Evolutionary conservation across 2,113 vertebrate genomes (phyloP).

Genomic region (Dipodomys stephensi): DNA sequence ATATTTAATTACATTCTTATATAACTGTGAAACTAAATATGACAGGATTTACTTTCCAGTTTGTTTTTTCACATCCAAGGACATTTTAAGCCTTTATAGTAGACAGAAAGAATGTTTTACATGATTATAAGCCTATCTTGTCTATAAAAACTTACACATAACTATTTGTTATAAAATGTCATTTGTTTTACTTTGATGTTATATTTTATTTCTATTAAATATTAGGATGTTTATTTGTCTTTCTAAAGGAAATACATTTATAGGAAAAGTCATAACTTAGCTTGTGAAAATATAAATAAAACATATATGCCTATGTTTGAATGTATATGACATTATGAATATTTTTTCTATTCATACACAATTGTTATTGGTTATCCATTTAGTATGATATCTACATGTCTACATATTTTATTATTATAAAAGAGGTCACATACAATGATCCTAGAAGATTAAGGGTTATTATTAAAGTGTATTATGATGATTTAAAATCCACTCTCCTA

Average conservation of each 20-base stretch:
- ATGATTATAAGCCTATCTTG: not conserved
- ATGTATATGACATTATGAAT: not conserved
- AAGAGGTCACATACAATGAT: not conserved
- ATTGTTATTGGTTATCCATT: not conserved
- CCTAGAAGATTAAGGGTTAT: not conserved
- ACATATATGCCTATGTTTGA: not conserved
- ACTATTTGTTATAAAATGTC: conserved; percentile 19
- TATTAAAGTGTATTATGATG: not conserved
- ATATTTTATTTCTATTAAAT: not conserved
- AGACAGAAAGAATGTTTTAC: conserved; percentile 11
- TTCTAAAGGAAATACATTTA: not conserved
- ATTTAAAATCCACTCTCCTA: not conserved
- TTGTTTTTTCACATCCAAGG: conserved; percentile 62
- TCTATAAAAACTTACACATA: conserved; percentile 64
- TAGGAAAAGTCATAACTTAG: not conserved
- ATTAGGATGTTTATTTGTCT: not conserved
- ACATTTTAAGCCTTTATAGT: not conserved
- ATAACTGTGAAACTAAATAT: conserved; percentile 72
- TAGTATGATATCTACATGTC: not conserved
- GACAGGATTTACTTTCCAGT: conserved; percentile 67
- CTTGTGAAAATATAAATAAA: not conserved
- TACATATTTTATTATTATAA: conserved; percentile 24
- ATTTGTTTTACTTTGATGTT: not conserved
- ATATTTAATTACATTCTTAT: conserved; percentile 75
- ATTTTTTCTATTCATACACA: not conserved